phyloP scores from a whole-genome alignment of 2,888 invertebrate species.

The Drosophila emarginata region DNA sequence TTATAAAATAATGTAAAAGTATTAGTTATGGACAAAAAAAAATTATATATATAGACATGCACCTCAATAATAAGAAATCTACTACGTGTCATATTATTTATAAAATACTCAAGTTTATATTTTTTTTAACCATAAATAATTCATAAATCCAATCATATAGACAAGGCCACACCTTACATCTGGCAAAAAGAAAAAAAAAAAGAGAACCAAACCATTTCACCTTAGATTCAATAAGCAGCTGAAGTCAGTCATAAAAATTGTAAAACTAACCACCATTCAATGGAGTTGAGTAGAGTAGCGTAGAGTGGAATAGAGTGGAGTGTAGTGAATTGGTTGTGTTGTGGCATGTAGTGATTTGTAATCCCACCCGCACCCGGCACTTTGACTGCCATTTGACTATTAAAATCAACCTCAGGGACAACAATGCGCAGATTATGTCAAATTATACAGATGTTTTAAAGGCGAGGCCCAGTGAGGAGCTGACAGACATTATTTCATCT shows the following conservation, averaged over 20 bases:
- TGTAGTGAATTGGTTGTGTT: neutral
- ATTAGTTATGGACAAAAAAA: too few species aligned
- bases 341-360: constrained; percentile 34
- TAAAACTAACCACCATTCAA: constrained; percentile 25
- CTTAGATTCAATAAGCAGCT: constrained; percentile 38
- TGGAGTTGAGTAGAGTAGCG: neutral
- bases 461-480: constrained; percentile 35
- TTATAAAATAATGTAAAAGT: too few species aligned
- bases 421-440: constrained; percentile 73
- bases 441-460: constrained; percentile 66
- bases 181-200: constrained; percentile 2
- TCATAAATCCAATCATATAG: constrained; percentile 6
- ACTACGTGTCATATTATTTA: too few species aligned
- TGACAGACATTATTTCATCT: constrained; percentile 12
- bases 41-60: too few species aligned
- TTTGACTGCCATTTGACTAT: constrained; percentile 37
- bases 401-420: constrained; percentile 30
- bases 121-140: constrained; percentile 40
- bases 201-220: constrained; percentile 25
- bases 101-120: neutral
- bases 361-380: constrained; percentile 54
- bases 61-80: too few species aligned
- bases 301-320: neutral
- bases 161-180: constrained; percentile 35
- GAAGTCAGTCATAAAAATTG: constrained; percentile 41